Evolutionary conservation across 2,797 vertebrate genomes (phyloP).

Genomic region (Acanthopagrus latus): DNA sequence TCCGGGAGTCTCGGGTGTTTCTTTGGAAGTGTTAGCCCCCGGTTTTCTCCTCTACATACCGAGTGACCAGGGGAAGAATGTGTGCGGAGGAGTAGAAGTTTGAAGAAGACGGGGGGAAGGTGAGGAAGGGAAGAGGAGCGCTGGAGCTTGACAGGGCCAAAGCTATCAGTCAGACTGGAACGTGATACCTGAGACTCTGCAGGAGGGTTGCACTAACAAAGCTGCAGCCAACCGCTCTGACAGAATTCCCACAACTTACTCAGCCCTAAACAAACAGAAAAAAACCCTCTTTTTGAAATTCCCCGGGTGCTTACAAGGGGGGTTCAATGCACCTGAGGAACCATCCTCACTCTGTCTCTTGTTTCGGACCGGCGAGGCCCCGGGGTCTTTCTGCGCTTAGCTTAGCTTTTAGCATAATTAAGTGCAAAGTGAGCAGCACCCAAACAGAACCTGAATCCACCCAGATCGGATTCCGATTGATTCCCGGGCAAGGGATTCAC

Average conservation of each 20-base stretch:
- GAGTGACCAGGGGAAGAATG: conserved; percentile 70
- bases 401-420: conserved; percentile 50
- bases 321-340: conserved; percentile 32
- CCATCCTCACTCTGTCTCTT: not conserved
- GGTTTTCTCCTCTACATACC: conserved; percentile 42
- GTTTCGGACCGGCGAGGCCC: not conserved
- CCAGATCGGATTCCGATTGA: conserved; percentile 73
- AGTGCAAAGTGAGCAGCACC: conserved; percentile 62
- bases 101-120: conserved; percentile 39
- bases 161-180: conserved; percentile 69
- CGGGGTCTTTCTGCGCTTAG: not conserved
- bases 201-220: conserved; percentile 65
- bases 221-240: conserved; percentile 25
- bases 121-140: conserved; percentile 65
- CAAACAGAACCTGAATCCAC: conserved; percentile 70
- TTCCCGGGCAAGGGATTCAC: conserved; percentile 70
- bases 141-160: conserved; percentile 80
- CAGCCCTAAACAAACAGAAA: conserved; percentile 2
- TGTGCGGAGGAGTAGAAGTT: conserved; percentile 47
- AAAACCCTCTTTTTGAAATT: conserved; percentile 47
- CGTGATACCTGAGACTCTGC: conserved; percentile 68
- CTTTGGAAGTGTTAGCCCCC: conserved; percentile 52
- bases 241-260: conserved; percentile 57
- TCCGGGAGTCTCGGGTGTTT: conserved; percentile 53
- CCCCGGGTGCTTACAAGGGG: not conserved